Percentiles rank a stretch among this genome's conserved stretches.
phyloP scores from a whole-genome alignment of 2,888 invertebrate species.

The Mythimna ferrago region DNA sequence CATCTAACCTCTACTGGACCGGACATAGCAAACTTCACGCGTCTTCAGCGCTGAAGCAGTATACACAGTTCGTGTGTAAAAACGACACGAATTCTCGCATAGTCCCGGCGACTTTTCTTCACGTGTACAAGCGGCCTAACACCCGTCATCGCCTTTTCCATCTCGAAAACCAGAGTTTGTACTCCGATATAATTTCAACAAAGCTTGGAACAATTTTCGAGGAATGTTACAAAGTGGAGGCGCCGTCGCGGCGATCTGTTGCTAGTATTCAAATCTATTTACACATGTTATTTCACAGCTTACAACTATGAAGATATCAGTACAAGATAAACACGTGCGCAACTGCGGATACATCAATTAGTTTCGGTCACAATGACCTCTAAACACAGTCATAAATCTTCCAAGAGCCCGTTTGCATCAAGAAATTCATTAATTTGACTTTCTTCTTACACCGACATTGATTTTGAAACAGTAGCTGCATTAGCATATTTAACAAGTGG shows the following conservation, averaged over 20 bases:
- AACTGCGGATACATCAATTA: slow-evolving; percentile 44
- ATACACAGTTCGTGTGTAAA: too few species aligned
- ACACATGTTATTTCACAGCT: slow-evolving; percentile 26
- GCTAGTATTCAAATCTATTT: slow-evolving; percentile 42
- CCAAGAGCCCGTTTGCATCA: slow-evolving; percentile 22
- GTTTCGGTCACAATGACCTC: slow-evolving; percentile 33
- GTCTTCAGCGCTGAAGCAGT: too few species aligned
- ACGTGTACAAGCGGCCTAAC: too few species aligned
- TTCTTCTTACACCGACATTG: slow-evolving; percentile 39
- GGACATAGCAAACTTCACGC: too few species aligned
- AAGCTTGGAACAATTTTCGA: slow-evolving; percentile 31
- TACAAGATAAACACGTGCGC: slow-evolving; percentile 37
- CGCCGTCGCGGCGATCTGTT: slow-evolving; percentile 35
- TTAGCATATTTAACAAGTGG: slow-evolving; percentile 43
- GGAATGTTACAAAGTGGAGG: slow-evolving; percentile 34
- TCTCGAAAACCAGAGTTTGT: slow-evolving; percentile 23
- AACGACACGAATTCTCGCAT: too few species aligned
- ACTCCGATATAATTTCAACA: slow-evolving; percentile 29
- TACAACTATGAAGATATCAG: slow-evolving; percentile 29
- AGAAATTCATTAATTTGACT: slow-evolving; percentile 47
- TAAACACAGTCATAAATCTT: slow-evolving; percentile 51
- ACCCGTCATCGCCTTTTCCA: slow-evolving; percentile 12
- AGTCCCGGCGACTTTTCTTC: too few species aligned
- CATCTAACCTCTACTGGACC: too few species aligned
- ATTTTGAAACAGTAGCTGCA: slow-evolving; percentile 57